A percentile compares a stretch with the other conserved stretches of the same genome.
These are phyloP conservation scores for Andrena flavipes DNA, from an alignment of 2,888 invertebrate species.

Conservation along the genomic window DNA sequence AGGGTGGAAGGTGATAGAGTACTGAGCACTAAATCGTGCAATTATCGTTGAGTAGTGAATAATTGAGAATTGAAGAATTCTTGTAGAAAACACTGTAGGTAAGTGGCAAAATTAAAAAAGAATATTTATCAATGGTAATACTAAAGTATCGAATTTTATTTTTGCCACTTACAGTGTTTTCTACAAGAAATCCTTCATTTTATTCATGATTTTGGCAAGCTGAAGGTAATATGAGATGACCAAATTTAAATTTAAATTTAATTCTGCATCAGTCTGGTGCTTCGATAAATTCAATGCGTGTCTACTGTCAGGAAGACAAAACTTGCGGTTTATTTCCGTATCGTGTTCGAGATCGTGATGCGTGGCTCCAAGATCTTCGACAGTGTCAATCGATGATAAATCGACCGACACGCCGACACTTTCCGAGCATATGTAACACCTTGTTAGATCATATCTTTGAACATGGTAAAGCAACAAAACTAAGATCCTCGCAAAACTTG, in stretches of 20 bases:
- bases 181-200: background rate
- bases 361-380: background rate
- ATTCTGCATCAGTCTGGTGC: no score
- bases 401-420: conserved; percentile 40
- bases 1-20: background rate
- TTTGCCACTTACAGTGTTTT: no score
- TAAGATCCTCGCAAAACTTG: background rate
- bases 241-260: background rate
- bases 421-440: conserved; percentile 47
- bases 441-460: conserved; percentile 25
- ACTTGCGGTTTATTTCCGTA: conserved; percentile 11
- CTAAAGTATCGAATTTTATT: no score
- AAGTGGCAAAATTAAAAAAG: no score
- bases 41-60: background rate
- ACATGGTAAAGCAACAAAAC: background rate
- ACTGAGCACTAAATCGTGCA: background rate
- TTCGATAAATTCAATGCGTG: background rate
- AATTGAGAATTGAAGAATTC: background rate
- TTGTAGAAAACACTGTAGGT: background rate
- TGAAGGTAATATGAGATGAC: background rate
- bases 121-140: no score
- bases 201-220: background rate
- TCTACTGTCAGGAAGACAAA: background rate
- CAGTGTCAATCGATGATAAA: conserved; percentile 51
- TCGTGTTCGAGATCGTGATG: background rate